A percentile compares a stretch with the other conserved stretches of the same genome.
Evolutionary conservation across 2,888 invertebrate species (phyloP).

Genomic region (Apeira syringaria): DNA sequence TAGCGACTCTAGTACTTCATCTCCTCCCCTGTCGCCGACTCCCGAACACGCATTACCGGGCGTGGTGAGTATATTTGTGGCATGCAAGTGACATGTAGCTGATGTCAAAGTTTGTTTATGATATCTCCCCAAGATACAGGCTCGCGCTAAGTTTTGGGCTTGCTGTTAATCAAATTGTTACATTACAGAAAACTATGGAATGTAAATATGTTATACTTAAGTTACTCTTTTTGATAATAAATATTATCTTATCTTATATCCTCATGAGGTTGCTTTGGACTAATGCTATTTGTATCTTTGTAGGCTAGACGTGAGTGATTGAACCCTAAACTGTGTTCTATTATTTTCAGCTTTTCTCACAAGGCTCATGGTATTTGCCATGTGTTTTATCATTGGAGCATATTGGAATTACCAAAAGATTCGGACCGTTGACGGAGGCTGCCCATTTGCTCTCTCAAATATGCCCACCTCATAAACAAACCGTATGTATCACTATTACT

Average conservation of each 20-base stretch:
- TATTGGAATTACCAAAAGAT: conserved; percentile 91
- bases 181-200: too few species aligned
- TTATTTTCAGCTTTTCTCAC: conserved; percentile 88
- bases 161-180: too few species aligned
- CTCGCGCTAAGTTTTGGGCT: too few species aligned
- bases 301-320: too few species aligned
- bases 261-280: too few species aligned
- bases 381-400: conserved; percentile 95
- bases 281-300: too few species aligned
- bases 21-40: conserved; percentile 94
- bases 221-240: too few species aligned
- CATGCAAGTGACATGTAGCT: too few species aligned
- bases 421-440: conserved; percentile 92
- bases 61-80: conserved; percentile 87
- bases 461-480: conserved; percentile 89
- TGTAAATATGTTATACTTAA: too few species aligned
- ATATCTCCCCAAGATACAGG: too few species aligned
- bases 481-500: conserved; percentile 79
- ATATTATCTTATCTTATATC: too few species aligned
- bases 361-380: conserved; percentile 89
- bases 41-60: conserved; percentile 96
- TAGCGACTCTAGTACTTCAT: conserved; percentile 96
- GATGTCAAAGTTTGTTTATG: too few species aligned
- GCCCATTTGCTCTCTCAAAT: conserved; percentile 91
- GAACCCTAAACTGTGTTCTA: conserved; percentile 10